Percentiles rank a stretch among this genome's conserved stretches.
phyloP scores from a whole-genome alignment of 2,888 invertebrate genomes.

The Andricus quercusramuli region DNA sequence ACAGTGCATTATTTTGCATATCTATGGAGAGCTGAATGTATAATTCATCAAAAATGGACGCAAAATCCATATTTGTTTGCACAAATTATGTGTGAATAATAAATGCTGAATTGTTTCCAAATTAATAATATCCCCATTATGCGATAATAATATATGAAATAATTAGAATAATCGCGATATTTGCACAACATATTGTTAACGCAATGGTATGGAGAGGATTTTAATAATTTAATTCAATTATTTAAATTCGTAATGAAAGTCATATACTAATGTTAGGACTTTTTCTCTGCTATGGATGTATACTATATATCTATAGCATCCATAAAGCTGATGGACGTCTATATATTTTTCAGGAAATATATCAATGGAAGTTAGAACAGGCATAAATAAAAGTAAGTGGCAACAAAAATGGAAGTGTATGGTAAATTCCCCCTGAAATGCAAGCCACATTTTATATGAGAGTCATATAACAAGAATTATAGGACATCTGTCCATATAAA shows the following conservation, averaged over 20 bases:
- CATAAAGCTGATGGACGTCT: background rate
- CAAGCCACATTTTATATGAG: background rate
- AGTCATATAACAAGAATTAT: background rate
- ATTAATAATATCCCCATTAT: background rate
- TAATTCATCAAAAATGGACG: conserved; percentile 6
- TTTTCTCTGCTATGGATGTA: background rate
- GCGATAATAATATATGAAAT: background rate
- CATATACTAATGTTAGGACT: background rate
- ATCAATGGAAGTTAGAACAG: background rate
- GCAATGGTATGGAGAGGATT: background rate
- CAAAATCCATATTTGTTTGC: conserved; percentile 17
- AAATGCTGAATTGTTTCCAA: background rate
- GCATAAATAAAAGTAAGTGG: background rate
- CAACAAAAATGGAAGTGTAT: background rate
- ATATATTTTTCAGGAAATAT: background rate
- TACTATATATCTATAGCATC: background rate
- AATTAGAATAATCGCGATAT: background rate
- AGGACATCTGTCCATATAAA: background rate
- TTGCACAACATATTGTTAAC: background rate
- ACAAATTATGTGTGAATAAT: conserved; percentile 4
- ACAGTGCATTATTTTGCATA: conserved; percentile 8
- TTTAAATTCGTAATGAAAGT: background rate
- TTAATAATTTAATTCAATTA: background rate
- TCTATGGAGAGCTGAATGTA: conserved; percentile 7
- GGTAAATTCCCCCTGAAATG: background rate